Percentiles rank a stretch among this genome's conserved stretches.
These are phyloP conservation scores for Trinorchestia longiramus DNA, from an alignment of 1,140 invertebrate species.

Conservation along the genomic window DNA sequence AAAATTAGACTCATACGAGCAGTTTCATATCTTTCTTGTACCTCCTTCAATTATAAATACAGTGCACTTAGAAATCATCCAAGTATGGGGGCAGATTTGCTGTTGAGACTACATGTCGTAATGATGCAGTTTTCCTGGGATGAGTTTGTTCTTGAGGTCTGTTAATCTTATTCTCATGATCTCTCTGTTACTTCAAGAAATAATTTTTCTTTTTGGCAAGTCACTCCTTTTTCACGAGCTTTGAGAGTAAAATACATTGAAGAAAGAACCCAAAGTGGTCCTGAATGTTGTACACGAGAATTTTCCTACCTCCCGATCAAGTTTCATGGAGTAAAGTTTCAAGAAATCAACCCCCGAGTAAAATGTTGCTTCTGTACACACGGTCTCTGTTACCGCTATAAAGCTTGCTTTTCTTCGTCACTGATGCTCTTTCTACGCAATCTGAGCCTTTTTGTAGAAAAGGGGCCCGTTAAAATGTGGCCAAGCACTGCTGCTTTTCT, in stretches of 20 bases:
- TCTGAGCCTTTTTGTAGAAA: neutral
- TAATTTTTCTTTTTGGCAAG: neutral
- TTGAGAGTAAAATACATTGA: neutral
- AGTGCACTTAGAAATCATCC: no score
- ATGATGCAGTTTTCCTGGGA: no score
- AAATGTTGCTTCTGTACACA: neutral
- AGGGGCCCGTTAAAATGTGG: neutral
- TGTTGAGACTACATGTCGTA: no score
- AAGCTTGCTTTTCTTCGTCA: neutral
- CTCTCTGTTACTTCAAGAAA: neutral
- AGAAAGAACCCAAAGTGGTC: neutral
- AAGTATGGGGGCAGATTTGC: no score
- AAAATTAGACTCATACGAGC: no score
- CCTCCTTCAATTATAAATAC: no score
- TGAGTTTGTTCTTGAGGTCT: no score
- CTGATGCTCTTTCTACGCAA: neutral
- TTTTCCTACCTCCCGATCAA: neutral
- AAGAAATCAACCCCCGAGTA: neutral
- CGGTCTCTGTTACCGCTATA: neutral
- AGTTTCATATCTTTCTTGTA: no score
- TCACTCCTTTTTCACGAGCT: neutral
- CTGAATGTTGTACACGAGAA: neutral
- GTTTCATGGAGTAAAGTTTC: neutral
- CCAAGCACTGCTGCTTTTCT: neutral
- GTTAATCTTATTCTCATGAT: no score